A percentile compares a stretch with the other conserved stretches of the same genome.
These are phyloP conservation scores for Campoletis raptor DNA, from an alignment of 2,888 invertebrate species.

Conservation along the genomic window DNA sequence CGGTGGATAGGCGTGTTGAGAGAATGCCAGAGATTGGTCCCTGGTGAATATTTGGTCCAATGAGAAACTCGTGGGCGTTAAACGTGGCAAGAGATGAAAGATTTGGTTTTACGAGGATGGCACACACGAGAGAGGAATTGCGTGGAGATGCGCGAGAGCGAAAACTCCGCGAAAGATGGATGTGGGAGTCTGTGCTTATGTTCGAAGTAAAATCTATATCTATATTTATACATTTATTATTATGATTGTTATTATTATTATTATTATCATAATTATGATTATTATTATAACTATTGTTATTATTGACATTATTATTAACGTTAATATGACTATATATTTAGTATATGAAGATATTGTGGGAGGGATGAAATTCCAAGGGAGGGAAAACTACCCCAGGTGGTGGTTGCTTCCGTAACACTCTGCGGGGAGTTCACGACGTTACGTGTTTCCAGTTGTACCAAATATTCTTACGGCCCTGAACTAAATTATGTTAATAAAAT, in stretches of 20 bases:
- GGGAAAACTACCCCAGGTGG: slow-evolving; percentile 66
- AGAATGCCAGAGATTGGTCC: slow-evolving; percentile 73
- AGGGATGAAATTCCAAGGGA: slow-evolving; percentile 28
- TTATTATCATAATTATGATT: slow-evolving; percentile 16
- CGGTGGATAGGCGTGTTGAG: slow-evolving; percentile 67
- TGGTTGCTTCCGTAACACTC: slow-evolving; percentile 74
- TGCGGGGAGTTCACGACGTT: slow-evolving; percentile 79
- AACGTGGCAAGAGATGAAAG: not conserved
- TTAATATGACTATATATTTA: not conserved
- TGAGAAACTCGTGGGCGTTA: slow-evolving; percentile 59
- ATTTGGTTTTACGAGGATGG: slow-evolving; percentile 20
- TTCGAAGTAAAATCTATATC: not conserved
- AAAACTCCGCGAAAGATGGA: slow-evolving; percentile 43
- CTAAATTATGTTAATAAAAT: not conserved
- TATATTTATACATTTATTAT: not conserved
- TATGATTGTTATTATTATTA: slow-evolving; percentile 18
- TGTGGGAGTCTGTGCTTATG: slow-evolving; percentile 22
- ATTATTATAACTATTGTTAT: slow-evolving; percentile 14
- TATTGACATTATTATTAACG: slow-evolving; percentile 10
- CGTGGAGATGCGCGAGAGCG: slow-evolving; percentile 24
- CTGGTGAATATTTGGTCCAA: slow-evolving; percentile 72
- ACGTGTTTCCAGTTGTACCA: slow-evolving; percentile 78
- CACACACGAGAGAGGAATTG: not conserved
- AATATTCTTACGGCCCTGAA: slow-evolving; percentile 75
- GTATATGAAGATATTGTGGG: slow-evolving; percentile 36